These are phyloP conservation scores for Watsonalla binaria DNA, from an alignment of 2,888 invertebrate genomes.

Conservation along the genomic window DNA sequence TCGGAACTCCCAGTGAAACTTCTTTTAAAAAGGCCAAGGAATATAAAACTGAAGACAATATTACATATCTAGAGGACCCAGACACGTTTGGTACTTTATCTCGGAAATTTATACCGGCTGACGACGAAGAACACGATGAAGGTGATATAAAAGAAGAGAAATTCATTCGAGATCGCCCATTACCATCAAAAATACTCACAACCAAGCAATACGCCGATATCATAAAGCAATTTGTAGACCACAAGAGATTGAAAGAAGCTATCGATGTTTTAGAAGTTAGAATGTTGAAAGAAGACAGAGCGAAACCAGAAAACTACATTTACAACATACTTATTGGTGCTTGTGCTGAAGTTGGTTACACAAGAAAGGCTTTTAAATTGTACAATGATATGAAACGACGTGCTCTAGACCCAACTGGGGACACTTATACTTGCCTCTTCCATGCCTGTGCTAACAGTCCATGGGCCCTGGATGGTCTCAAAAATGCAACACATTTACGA, in stretches of 20 bases:
- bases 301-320: constrained; percentile 87
- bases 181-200: constrained; percentile 71
- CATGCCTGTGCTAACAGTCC: constrained; percentile 93
- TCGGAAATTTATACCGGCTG: constrained; percentile 24
- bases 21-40: constrained; percentile 34
- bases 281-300: constrained; percentile 87
- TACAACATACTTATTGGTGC: constrained; percentile 91
- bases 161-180: constrained; percentile 71
- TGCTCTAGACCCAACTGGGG: constrained; percentile 81
- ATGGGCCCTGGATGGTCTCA: constrained; percentile 82
- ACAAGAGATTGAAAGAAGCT: constrained; percentile 86
- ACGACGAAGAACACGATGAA: constrained; percentile 61
- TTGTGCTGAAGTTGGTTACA: constrained; percentile 90
- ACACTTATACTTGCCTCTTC: constrained; percentile 91
- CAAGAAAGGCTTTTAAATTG: constrained; percentile 90
- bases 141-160: constrained; percentile 81
- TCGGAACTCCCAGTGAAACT: constrained; percentile 21
- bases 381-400: constrained; percentile 90
- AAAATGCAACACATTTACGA: constrained; percentile 82
- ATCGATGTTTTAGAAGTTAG: constrained; percentile 86
- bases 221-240: constrained; percentile 82
- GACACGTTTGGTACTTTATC: constrained; percentile 78
- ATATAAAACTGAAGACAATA: constrained; percentile 50
- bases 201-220: constrained; percentile 83
- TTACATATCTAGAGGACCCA: constrained; percentile 67